Base-by-base conservation (phyloP, 2,113 vertebrate species). In the Osmerus eperlanus region DNA sequence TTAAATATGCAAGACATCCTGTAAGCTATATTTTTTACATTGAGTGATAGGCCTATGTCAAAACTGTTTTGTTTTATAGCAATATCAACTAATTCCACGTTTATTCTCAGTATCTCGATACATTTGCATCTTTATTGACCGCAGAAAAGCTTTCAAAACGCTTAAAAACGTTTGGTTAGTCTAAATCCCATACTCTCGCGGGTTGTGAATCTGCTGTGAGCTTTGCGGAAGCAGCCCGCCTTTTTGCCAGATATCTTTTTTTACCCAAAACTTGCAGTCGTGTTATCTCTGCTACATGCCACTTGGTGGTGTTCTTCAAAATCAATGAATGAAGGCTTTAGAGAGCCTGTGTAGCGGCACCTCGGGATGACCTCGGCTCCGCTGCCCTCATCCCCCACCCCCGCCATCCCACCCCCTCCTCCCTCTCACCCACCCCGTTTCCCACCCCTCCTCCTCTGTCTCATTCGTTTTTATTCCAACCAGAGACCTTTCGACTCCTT, bases 301-400 rank as follows among this genome's bases (percentile, higher is more conserved):
- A 94, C 95, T 96, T 93, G 94, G 95, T 94, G 95, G 94, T 93
- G 95, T 92, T 91, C 91, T 93, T 89, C 91, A 91, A 83, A 90
- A 91, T 88, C 92, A 89, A 90, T 85, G 90, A 92, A 91, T 83
- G 92, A 75, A 91, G 87, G 88, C 89, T 88, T 91, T 86, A 86
- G 86, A 28, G 28, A 76, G 89, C 81, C 88, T 81, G 73, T 81
- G 80, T 75, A 85, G 81, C 88, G 85, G 89, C 92, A 90, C 83
- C 90, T 86, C 83, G 69, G 81, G 70, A 88, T 88, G 89, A 90
- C 91, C 84, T 83, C 86, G 79, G 81, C 80, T 74, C 62, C 73
- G 74, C 65, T 58, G 61, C 63, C 68, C 71, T 75, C 77, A 77
- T n/a, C 56, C 62, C 71, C 68, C 69, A 29, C 73, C 78, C 55